Evolutionary conservation across 2,888 invertebrate species (phyloP).

Genomic region (Standfussiana lucernea): DNA sequence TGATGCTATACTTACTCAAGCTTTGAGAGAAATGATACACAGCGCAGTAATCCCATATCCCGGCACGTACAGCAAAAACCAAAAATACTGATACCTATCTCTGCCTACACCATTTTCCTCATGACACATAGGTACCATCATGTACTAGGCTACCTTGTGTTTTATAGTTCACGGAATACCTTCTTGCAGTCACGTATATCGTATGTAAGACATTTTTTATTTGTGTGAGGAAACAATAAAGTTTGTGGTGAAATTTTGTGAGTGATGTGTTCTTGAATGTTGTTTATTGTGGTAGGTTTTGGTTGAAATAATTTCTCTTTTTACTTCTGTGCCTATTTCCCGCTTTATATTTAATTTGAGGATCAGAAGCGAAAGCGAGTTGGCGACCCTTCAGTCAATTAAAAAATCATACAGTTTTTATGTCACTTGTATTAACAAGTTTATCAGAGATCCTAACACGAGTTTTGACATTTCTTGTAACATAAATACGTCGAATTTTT

Average conservation of each 20-base stretch:
- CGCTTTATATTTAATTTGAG: no score
- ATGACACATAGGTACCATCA: conserved; percentile 44
- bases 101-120: conserved; percentile 13
- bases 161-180: conserved; percentile 46
- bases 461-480: no score
- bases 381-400: no score
- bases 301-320: background rate
- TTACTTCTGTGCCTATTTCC: background rate
- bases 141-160: conserved; percentile 53
- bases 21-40: background rate
- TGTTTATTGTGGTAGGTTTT: conserved; percentile 17
- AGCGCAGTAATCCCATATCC: conserved; percentile 11
- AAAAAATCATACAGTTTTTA: no score
- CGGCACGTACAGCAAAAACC: conserved; percentile 34
- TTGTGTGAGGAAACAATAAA: conserved; percentile 46
- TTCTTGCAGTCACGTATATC: conserved; percentile 54
- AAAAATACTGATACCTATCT: conserved; percentile 38
- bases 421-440: no score
- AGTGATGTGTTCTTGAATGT: conserved; percentile 15
- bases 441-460: no score
- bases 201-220: conserved; percentile 49
- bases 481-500: no score
- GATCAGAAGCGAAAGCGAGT: no score
- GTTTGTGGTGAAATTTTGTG: conserved; percentile 47
- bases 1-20: background rate